Evolutionary conservation across 2,113 vertebrate species (phyloP), one percentile per base, ranked within the genome.

Genomic region (Indicator maculatus): DNA sequence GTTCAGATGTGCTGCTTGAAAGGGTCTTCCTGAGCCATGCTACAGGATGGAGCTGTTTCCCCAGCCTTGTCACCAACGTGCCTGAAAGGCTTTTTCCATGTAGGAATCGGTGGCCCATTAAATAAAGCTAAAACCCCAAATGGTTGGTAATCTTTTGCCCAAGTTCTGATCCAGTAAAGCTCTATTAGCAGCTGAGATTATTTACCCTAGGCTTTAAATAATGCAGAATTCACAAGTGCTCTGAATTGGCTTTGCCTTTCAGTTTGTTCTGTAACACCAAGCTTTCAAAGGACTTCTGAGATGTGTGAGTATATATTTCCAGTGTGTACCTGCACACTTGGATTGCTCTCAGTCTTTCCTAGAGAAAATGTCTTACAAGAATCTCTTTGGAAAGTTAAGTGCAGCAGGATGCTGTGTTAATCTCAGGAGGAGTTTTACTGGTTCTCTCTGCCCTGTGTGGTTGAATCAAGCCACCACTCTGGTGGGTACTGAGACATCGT

Each of bases 21-120:
- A 50, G 17, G 16, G 5, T 30, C 53, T 23, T 39, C n/a, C 19
- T 19, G 14, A 7, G 31, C 12, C 44, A 15, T 0, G 0, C 36
- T 19, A 13, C 16, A 27, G 5, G 2, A 10, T 18, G 23, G 38
- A 16, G 18, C 27, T 44, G 52, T 21, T 50, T 83, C 58, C 50
- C 24, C 50, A 64, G 39, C 63, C 26, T 36, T 74, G 41, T 76
- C 36, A n/a, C 33, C 20, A 17, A 11, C 12, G 5, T 1, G 13
- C 16, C 13, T 41, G 16, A 47, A 80, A 86, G 39, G 30, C 13
- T 39, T 74, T 30, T 61, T 1, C 47, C 14, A 0, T 27, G 33
- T 61, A 47, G 61, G 24, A 56, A 33, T 31, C 8, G 8, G 6
- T 41, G n/a, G 50, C 26, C 16, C 1, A 4, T 16, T n/a, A 69